Base-by-base conservation (phyloP, 2,888 invertebrate species). In the Amiota minor region DNA sequence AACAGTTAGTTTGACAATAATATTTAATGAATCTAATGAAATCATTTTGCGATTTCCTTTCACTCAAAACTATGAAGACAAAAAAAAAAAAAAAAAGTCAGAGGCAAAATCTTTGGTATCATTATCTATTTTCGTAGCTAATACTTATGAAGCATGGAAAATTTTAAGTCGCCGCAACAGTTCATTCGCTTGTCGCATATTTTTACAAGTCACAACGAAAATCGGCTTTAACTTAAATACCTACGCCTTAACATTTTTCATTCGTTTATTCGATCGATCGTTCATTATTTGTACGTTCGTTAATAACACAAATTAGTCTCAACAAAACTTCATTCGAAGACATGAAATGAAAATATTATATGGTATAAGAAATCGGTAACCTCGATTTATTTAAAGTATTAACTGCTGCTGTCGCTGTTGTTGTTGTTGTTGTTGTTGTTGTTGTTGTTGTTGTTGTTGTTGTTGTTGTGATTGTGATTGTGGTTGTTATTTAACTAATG, bases 301-400 rank as follows among this genome's bases (percentile, higher is more conserved):
- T 49, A 71, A 71, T 71, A 77, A 71, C 81, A 80, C 78, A 82
- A 72, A 72, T 77, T 68, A 69, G 62, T 18, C 10, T 18, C 16
- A 20, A 45, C 76, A 74, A 75, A 75, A 59, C 59, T 18, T 76
- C 79, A 55, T 45, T 55, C 46, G 16, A 53, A 64, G 64, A 46
- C 47, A 47, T 45, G 70, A 55, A 78, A 76, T 81, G 76, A 81
- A 81, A 84, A 78, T 53, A 56, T 55, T 61, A 12, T 55, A 62
- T 14, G 18, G 70, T 70, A 47, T 45, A n/a, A 65, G 35, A 75
- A 84, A 85, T 84, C 82, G 80, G 83, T 86, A 87, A 87, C 87
- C 85, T 86, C 87, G 86, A 84, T 86, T 86, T 87, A 85, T 85
- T 86, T 86, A 86, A 87, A 80, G 86, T 84, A 85, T 86, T 87